Evolutionary conservation across 2,113 vertebrate genomes (phyloP).

Genomic region (Anguilla japonica): DNA sequence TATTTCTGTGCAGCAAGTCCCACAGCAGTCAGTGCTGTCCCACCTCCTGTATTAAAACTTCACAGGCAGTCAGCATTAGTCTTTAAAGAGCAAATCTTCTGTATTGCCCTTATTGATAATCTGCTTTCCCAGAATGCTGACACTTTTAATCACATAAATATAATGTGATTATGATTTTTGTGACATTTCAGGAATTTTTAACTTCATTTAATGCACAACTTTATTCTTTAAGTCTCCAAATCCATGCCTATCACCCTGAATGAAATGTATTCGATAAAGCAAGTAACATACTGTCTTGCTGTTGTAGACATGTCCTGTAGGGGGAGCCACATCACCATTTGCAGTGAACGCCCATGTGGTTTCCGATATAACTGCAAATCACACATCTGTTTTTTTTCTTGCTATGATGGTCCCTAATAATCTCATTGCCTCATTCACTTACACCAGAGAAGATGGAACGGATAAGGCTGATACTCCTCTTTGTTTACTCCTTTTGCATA

Average conservation of each 20-base stretch:
- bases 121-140: no score
- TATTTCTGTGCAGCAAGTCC: not conserved
- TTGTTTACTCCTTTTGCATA: not conserved
- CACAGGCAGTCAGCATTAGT: not conserved
- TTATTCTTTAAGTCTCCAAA: no score
- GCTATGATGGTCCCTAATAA: not conserved
- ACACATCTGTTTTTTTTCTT: not conserved
- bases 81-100: not conserved
- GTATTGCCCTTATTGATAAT: no score
- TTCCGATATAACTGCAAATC: not conserved
- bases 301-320: not conserved
- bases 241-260: no score
- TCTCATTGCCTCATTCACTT: not conserved
- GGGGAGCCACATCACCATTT: not conserved
- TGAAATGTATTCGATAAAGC: no score
- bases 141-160: no score
- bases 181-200: no score
- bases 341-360: not conserved
- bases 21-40: not conserved
- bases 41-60: constrained; percentile 3
- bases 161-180: no score
- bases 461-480: not conserved
- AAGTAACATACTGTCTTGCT: no score
- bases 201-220: no score
- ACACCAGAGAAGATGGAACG: not conserved